A percentile compares a stretch with the other conserved stretches of the same genome.
Evolutionary conservation across 2,797 vertebrate species (phyloP).

Genomic region (Sylvilagus floridanus): DNA sequence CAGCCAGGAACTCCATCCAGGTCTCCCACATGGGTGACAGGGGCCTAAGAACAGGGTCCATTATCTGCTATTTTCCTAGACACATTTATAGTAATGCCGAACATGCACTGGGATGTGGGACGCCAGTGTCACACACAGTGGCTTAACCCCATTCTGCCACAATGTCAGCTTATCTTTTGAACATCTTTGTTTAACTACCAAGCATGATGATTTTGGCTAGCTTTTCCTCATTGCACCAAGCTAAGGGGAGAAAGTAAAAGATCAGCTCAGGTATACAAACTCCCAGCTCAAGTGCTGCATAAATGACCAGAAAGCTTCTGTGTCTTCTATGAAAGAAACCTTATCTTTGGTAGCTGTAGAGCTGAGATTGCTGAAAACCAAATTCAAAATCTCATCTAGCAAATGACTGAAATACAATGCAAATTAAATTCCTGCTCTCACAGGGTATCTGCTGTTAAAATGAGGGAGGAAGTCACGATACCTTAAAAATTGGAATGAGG

Average conservation of each 20-base stretch:
- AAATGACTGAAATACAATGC: not conserved
- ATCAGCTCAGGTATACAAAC: not conserved
- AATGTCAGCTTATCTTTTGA: not conserved
- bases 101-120: too few relatives aligned
- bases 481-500: not conserved
- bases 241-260: not conserved
- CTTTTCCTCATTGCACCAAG: not conserved
- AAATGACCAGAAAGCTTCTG: not conserved
- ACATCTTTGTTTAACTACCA: not conserved
- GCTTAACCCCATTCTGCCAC: too few relatives aligned
- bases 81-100: too few relatives aligned
- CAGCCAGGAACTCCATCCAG: too few relatives aligned
- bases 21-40: too few relatives aligned
- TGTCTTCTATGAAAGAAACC: not conserved
- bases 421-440: not conserved
- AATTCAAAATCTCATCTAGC: not conserved
- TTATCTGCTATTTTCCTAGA: too few relatives aligned
- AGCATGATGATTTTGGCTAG: not conserved
- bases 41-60: too few relatives aligned
- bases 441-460: not conserved
- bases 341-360: not conserved
- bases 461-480: not conserved
- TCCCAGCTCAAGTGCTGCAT: not conserved
- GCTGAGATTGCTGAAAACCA: not conserved
- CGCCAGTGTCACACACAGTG: too few relatives aligned